Conservation (phyloP, 1,140 invertebrate species). For the Aphidius ervi region DNA sequence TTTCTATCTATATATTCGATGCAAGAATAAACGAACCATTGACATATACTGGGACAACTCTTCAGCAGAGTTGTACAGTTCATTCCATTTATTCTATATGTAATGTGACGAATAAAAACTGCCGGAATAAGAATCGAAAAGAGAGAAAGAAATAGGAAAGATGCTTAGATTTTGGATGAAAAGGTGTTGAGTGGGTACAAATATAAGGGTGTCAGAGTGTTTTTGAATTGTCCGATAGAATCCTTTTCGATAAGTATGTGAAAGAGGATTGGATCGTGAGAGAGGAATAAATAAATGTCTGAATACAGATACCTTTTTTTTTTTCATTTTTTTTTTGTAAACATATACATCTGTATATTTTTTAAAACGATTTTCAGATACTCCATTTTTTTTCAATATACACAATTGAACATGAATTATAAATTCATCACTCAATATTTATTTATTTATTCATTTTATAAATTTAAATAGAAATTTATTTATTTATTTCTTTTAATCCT, state of each 20-base stretch:
- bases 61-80: background rate
- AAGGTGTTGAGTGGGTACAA: constrained; percentile 25
- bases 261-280: background rate
- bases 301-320: background rate
- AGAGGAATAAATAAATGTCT: constrained; percentile 7
- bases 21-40: constrained; percentile 8
- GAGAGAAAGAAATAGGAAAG: background rate
- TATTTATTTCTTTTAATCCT: no score
- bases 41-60: background rate
- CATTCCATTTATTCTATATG: background rate
- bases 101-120: constrained; percentile 20
- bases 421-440: no score
- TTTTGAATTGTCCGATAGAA: no score
- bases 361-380: no score
- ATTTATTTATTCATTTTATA: no score
- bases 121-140: constrained; percentile 18
- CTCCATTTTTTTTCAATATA: no score
- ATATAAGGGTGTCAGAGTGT: constrained; percentile 7
- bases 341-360: no score
- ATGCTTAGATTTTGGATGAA: background rate
- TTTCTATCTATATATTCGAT: constrained; percentile 2
- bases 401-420: no score
- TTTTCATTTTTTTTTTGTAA: no score
- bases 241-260: no score
- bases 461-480: no score